phyloP scores from a whole-genome alignment of 2,113 vertebrate genomes.

The Paracanthobrama guichenoti region DNA sequence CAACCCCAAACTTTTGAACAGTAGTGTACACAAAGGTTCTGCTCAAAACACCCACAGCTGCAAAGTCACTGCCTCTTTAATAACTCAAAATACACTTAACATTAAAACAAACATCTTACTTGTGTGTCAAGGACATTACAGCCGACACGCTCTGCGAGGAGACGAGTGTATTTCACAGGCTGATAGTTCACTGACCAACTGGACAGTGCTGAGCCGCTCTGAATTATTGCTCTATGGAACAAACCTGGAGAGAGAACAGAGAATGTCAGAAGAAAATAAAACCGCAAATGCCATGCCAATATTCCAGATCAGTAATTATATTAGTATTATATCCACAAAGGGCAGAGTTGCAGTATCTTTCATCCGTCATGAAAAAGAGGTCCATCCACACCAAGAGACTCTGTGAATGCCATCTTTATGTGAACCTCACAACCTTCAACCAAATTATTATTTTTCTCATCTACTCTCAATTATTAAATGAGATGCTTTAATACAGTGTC shows the following conservation, averaged over 20 bases:
- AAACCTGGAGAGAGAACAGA: constrained; percentile 78
- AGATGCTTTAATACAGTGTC: not conserved
- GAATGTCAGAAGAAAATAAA: constrained; percentile 45
- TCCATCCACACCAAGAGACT: constrained; percentile 14
- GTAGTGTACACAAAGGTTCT: not conserved
- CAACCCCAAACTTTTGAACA: not conserved
- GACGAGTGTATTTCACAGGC: constrained; percentile 94
- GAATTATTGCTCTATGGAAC: constrained; percentile 98
- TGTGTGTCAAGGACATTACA: constrained; percentile 95
- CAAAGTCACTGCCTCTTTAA: not conserved
- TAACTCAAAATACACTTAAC: not conserved
- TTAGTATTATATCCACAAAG: constrained; percentile 7
- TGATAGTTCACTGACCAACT: constrained; percentile 99
- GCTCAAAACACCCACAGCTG: not conserved
- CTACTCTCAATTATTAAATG: not conserved
- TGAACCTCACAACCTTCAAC: not conserved
- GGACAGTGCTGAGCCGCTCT: constrained; percentile 94
- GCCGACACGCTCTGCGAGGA: constrained; percentile 95
- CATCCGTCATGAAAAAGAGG: not conserved
- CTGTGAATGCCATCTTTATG: not conserved
- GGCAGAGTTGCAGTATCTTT: constrained; percentile 19
- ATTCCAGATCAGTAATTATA: constrained; percentile 14
- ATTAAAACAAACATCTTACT: constrained; percentile 23
- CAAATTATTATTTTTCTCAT: not conserved
- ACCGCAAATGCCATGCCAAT: constrained; percentile 28